Evolutionary conservation across 2,888 invertebrate genomes (phyloP), one percentile per base, ranked within the genome.

Genomic region (Timandra comae): DNA sequence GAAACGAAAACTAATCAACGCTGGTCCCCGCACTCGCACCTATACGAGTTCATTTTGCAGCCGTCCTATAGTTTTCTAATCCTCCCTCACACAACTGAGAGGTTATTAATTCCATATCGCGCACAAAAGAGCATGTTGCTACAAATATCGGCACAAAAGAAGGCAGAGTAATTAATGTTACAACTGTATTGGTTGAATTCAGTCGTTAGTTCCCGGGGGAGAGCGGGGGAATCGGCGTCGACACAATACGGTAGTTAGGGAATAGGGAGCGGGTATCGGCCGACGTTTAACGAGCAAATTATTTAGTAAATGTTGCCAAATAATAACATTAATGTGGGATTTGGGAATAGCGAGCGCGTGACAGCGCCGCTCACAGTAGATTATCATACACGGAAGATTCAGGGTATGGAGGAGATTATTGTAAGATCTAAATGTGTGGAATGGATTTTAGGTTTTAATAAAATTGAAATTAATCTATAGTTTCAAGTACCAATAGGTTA

Each of bases 251-350:
- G 70, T 81, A 81, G 81, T 82, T 82, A 82, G 75, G 66, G 67
- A 52, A 43, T 49, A 61, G 66, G 70, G 71, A 56, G 62, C 63
- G 16, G n/a, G 63, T 69, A 79, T 78, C 76, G 68, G 70, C 69
- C 49, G 76, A 64, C 78, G 79, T 81, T 84, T 84, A 84, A 82
- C 84, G 78, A 84, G 75, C 75, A 74, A 81, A 82, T 84, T 81
- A 85, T 84, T 84, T 82, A 78, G 76, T 85, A 82, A 85, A 84
- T 82, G 84, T 82, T 81, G 79, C 73, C 80, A 84, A 84, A 82
- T 85, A 82, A 84, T 82, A 80, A 82, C 74, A 80, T 82, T 78
- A 81, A 70, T 75, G 76, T 60, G 68, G 66, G 62, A 46, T 6
- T 3, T 16, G 16, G 4, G 16, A n/a, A n/a, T n/a, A n/a, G n/a